Evolutionary conservation across 2,113 vertebrate genomes (phyloP), one percentile per base, ranked within the genome.

Genomic region (Onychostruthus taczanowskii): DNA sequence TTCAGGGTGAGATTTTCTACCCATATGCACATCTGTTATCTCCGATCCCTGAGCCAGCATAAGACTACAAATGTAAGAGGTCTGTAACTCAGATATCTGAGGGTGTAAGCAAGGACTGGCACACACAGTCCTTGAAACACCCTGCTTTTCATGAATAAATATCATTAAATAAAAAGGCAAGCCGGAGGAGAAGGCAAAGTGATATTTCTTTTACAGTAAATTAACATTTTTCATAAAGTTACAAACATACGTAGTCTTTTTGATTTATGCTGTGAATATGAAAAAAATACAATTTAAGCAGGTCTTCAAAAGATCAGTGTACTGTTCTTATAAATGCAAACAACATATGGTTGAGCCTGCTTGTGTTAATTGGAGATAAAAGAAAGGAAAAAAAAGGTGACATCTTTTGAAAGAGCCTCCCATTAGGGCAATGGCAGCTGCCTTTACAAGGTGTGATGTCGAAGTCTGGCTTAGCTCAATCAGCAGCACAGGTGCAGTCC

Each of bases 401-500:
- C 35, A 92, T 63, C 92, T 93, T 94, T 88, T 86, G 88, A 90
- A 93, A 84, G 56, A 84, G 50, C n/a, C 41, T 80, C 80, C 55
- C 74, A 63, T 68, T 90, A 86, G 83, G 75, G 94, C 79, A 70
- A 44, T 41, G 37, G 73, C 43, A 74, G 41, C 70, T 90, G 66
- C 64, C 69, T 96, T 96, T 93, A 91, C 79, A 93, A 92, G 75
- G 92, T 91, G 87, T 69, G 87, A 81, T 70, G 44, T 75, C 81
- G 55, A 75, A 90, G 66, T 84, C 88, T 91, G 86, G 52, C 44
- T 95, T 92, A 77, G 64, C 78, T 95, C 90, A 94, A 44, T 66
- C 90, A 70, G 84, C 92, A 90, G 85, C 75, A 61, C 47, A 47
- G 2, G 6, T 50, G 35, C 19, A 47, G 59, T 50, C 43, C 33